Conservation (phyloP, 2,888 invertebrate genomes). For the Noctua pronuba region DNA sequence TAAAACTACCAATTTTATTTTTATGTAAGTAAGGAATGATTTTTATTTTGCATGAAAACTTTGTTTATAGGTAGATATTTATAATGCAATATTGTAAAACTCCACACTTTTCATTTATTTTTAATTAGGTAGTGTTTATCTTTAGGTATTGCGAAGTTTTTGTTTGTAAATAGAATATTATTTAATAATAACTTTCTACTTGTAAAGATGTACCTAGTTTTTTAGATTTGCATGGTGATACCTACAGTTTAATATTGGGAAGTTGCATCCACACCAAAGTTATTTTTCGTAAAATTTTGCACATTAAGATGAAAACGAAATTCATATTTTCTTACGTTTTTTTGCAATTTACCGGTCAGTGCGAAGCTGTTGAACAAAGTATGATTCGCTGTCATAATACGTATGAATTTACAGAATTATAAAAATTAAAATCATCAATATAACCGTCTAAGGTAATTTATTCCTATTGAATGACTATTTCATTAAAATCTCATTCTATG, state of each 20-base stretch:
- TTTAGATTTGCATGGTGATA: slow-evolving; percentile 24
- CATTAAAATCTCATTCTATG: too few relatives aligned
- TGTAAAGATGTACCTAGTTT: neutral
- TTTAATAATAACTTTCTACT: neutral
- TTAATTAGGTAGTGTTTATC: neutral
- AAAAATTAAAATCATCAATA: too few relatives aligned
- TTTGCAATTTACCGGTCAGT: too few relatives aligned
- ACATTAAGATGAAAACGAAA: neutral
- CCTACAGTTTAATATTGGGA: neutral
- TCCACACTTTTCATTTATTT: slow-evolving; percentile 19
- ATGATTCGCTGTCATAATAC: too few relatives aligned
- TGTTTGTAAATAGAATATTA: slow-evolving; percentile 49
- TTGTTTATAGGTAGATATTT: slow-evolving; percentile 25
- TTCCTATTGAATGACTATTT: too few relatives aligned
- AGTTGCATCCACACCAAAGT: neutral
- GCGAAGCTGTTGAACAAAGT: too few relatives aligned
- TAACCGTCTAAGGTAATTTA: too few relatives aligned
- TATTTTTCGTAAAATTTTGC: neutral
- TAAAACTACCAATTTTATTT: neutral
- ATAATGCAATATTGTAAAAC: slow-evolving; percentile 14
- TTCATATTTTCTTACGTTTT: too few relatives aligned
- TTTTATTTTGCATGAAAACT: slow-evolving; percentile 52
- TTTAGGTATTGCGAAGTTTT: slow-evolving; percentile 18
- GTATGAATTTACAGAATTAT: too few relatives aligned
- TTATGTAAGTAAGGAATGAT: neutral